Base-by-base conservation (phyloP, 2,113 vertebrate genomes). In the Atractosteus spatula region DNA sequence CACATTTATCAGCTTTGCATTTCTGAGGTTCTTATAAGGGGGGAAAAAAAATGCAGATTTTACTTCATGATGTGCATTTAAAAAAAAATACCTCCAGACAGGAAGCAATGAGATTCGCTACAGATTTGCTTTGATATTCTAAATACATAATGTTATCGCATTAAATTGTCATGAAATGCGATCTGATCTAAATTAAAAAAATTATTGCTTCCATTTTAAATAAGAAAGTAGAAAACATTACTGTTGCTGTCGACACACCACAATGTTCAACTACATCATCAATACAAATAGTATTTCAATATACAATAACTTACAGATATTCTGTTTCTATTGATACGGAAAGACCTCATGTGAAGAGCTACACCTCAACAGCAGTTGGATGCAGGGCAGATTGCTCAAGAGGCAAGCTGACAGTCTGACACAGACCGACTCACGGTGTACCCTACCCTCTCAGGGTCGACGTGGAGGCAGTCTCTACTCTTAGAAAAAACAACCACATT, bases 41-140 rank as follows among this genome's bases (percentile, higher is more conserved):
- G 65, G 61, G 56, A 73, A 29, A 29, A 2, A 29, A 29, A 54
- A 70, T 72, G 61, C 62, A 67, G 72, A 71, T 75, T 70, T 73
- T 54, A 8, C 55, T 77, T 71, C 69, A 68, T 75, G 77, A 55
- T 55, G 41, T 71, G 74, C 71, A 62, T 73, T 82, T 55, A 76
- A 78, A 65, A 45, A 29, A 76, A 75, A 74, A 77, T 77, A 75
- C 71, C 55, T 47, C 13, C 57, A 7, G 63, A 68, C 64, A 70
- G 67, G 72, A 76, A 70, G 73, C 55, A 74, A 42, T 69, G 63
- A 64, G 66, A 56, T 67, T 56, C 41, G 47, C 66, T 71, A 66
- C 66, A 61, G 74, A 76, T 77, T 69, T 54, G 68, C 66, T 65
- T 79, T 70, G 72, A 77, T 82, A 79, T 71, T 77, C 76, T 61